Evolutionary conservation across 2,888 invertebrate species (phyloP), one percentile per base, ranked within the genome.

Genomic region (Spodoptera exigua): DNA sequence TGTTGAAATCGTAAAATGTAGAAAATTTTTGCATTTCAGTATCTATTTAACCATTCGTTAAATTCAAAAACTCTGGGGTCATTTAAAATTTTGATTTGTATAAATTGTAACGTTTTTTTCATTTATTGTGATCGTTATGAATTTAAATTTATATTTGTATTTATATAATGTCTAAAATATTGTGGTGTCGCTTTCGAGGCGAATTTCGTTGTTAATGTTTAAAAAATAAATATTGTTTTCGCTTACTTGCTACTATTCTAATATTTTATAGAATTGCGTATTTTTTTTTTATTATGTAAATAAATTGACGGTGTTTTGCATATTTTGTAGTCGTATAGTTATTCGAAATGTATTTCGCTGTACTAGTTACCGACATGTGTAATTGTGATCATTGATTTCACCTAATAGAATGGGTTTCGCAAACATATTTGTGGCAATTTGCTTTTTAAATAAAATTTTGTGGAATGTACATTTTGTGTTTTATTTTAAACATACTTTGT

Each of bases 381-480:
- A 60, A 58, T 21, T 49, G 62, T 67, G 69, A 44, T 61, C 69
- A 35, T 43, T 63, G 55, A 45, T 60, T 52, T 63, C 54, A 51
- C 60, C 61, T 57, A 41, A 44, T 53, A 65, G 44, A 49, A 67
- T 59, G 57, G 61, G 61, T 70, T 70, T 70, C 63, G 61, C 60
- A 66, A 68, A 64, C 67, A 51, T 59, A 65, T 61, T 73, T 78
- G 70, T 76, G 58, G 62, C 57, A 56, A 60, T 47, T 76, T 76
- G 70, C 77, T 74, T 76, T 74, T 70, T 61, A 59, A 68, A 64
- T 78, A 78, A 76, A 78, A 39, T 53, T 70, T 76, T 66, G 67
- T 78, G 79, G 69, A 76, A 78, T 80, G 69, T 76, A 61, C 62
- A n/a, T 18, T 1, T 13, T 13, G 40, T 62, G 49, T 70, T 69